These are phyloP conservation scores for Pluvianellus socialis DNA, from an alignment of 2,113 vertebrate genomes.

Conservation along the genomic window DNA sequence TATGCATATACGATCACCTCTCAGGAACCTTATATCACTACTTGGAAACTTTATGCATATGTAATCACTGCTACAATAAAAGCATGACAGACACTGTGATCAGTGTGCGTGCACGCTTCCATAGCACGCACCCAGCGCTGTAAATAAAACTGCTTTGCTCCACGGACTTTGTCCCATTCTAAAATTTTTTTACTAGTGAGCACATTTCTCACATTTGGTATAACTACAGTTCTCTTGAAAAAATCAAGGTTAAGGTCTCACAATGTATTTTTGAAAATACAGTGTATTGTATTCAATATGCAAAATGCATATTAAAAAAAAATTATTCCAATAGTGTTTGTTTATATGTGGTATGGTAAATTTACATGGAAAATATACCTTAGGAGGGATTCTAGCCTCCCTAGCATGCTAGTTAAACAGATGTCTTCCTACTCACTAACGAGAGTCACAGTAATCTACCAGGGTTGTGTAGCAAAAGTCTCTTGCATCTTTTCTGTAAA, in stretches of 20 bases:
- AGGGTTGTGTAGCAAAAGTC: background rate
- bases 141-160: too few species aligned
- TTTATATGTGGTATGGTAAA: background rate
- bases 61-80: too few species aligned
- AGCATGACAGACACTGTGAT: too few species aligned
- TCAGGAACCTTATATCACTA: too few species aligned
- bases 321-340: conserved; percentile 34
- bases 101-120: too few species aligned
- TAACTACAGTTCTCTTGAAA: background rate
- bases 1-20: too few species aligned
- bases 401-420: background rate
- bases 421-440: background rate
- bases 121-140: too few species aligned
- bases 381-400: background rate
- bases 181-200: too few species aligned
- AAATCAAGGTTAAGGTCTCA: background rate
- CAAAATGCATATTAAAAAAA: background rate
- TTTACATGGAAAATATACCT: conserved; percentile 9
- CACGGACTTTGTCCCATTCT: too few species aligned
- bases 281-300: too few species aligned
- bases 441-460: background rate
- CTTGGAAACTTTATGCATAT: too few species aligned
- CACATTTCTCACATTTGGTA: background rate
- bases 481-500: background rate
- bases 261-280: background rate